These are phyloP conservation scores for Microplitis deprimator DNA, from an alignment of 2,888 invertebrate genomes.

Conservation along the genomic window DNA sequence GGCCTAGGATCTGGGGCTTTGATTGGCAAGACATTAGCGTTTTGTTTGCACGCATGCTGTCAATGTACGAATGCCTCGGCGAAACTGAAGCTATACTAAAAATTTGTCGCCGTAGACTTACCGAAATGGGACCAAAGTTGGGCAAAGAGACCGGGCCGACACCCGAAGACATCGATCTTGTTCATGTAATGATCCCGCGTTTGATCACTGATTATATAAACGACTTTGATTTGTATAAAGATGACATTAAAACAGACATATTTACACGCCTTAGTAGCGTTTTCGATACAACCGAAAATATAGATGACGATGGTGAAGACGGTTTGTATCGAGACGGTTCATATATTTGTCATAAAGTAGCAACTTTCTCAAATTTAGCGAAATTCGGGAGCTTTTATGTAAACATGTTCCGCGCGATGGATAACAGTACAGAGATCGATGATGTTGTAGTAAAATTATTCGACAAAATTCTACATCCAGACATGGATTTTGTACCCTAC, in stretches of 20 bases:
- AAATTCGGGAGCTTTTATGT: neutral
- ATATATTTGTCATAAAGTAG: neutral
- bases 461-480: neutral
- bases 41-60: neutral
- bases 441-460: neutral
- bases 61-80: neutral
- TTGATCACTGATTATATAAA: neutral
- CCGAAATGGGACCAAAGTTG: neutral
- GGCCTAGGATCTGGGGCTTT: neutral
- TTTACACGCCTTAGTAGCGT: neutral
- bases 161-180: neutral
- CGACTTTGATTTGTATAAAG: neutral
- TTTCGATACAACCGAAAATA: neutral
- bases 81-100: neutral
- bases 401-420: neutral
- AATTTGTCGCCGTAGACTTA: neutral
- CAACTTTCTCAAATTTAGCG: neutral
- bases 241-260: neutral
- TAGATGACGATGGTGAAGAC: neutral
- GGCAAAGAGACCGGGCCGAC: neutral
- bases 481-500: neutral
- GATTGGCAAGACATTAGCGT: neutral
- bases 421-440: neutral
- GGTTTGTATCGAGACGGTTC: neutral
- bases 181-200: neutral